Base-by-base conservation (phyloP, 2,888 invertebrate genomes). In the Tortrix viridana region DNA sequence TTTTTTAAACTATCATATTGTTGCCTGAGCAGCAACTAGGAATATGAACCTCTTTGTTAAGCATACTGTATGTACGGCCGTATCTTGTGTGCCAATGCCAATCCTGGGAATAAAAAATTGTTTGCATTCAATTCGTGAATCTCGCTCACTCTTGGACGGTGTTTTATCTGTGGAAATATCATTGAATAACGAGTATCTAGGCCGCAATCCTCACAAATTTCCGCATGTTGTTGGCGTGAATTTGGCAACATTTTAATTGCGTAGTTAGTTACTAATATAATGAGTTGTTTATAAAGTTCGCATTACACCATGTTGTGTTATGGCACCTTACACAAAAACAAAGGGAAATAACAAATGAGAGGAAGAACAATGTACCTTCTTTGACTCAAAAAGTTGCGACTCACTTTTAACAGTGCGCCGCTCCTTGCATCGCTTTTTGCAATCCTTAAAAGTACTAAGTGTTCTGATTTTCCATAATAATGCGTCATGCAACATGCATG, bases 121-220 rank as follows among this genome's bases (percentile, higher is more conserved):
- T 22, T 53, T 38, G 41, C 53, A 22, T 53, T 41, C n/a, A 53
- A 6, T 53, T 41, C 52, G 41, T 41, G 41, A 16, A 37, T 37
- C 50, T 20, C 44, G 20, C 19, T n/a, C 16, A 46, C 55, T 47
- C 46, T 37, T 14, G 16, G n/a, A 48, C 50, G 43, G 46, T 47
- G 41, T 38, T 23, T 58, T 63, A 63, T 58, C 57, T 58, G 38
- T 22, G 52, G 41, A 32, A 41, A 61, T 56, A 50, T 57, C 62
- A 63, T 63, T 63, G 62, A 63, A 46, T 48, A 56, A 57, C 52
- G n/a, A 38, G 46, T 37, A 54, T 38, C 57, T 58, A 18, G 63
- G 63, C 58, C 63, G 58, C 48, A 14, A 22, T 41, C 26, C 50
- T 6, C 20, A 50, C 37, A 44, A 32, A 32, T 41, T 61, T 61